These are phyloP conservation scores for Nyctibius grandis DNA, from an alignment of 2,797 vertebrate species.

Conservation along the genomic window DNA sequence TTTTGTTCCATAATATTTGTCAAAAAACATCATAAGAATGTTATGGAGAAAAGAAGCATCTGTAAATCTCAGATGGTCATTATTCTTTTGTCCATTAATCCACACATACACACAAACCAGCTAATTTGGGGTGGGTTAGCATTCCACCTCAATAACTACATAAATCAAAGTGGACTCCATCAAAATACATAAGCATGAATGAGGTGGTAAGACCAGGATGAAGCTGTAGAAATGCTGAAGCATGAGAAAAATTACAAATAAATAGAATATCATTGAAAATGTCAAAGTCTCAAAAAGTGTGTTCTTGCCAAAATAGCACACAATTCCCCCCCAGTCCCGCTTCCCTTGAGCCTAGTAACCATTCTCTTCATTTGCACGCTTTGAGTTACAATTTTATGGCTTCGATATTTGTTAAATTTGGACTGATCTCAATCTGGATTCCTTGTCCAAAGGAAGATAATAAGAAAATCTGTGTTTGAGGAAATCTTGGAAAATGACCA, in stretches of 20 bases:
- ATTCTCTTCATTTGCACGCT: not conserved
- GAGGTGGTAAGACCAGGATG: not conserved
- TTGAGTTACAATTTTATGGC: not conserved
- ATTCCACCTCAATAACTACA: accelerated
- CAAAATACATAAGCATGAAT: not conserved
- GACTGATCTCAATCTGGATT: not conserved
- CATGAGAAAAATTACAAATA: not conserved
- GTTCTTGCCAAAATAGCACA: not conserved
- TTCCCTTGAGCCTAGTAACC: not conserved
- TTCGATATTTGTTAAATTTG: not conserved
- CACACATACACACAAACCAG: accelerated
- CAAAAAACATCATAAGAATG: not conserved
- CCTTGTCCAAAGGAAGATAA: not conserved
- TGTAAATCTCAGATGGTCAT: not conserved
- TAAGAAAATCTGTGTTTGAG: not conserved
- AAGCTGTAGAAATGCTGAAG: not conserved
- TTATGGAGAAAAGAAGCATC: not conserved
- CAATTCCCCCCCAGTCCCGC: not conserved
- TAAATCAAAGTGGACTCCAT: not conserved
- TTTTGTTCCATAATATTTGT: not conserved
- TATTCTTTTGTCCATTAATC: not conserved
- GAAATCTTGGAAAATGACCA: not conserved
- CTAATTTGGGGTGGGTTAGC: not conserved
- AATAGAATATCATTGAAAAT: not conserved
- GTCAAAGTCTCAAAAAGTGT: not conserved